Base-by-base conservation (phyloP, 2,888 invertebrate genomes). In the Spisula solida region DNA sequence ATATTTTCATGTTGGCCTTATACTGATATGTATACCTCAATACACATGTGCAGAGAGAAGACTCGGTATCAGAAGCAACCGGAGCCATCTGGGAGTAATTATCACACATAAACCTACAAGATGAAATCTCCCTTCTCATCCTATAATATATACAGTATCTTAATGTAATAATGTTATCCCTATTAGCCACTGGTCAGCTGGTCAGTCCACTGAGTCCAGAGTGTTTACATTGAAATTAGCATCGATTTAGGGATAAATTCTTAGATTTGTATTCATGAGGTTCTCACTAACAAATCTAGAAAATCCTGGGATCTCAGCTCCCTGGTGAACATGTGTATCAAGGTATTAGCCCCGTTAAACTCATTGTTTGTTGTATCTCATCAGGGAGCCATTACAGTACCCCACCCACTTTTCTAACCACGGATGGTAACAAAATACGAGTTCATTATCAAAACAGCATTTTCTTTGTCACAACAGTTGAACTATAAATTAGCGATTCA, bases 211-310 rank as follows among this genome's bases (percentile, higher is more conserved):
- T n/a, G n/a, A n/a, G n/a, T n/a, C n/a, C n/a, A n/a, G n/a, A n/a
- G 18, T 75, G 75, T 75, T 75, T 75, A 75, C 75, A 31, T 75
- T 34, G 25, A 75, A 75, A 75, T 75, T 75, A 75, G 18, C 75
- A 34, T 31, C 14, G 34, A 14, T 75, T 31, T 34, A 31, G 31
- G 16, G 31, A 18, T 31, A 31, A 66, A 66, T 66, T 10, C 10
- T 25, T 56, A n/a, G 1, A 18, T 66, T 66, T 1, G 60, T 66
- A 25, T 25, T n/a, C 25, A 66, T 66, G n/a, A 1, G 1, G 60
- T 6, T n/a, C 60, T 25, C 0, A 6, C 12, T 66, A 25, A 66
- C 25, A 66, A 25, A 8, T 66, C 60, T 66, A 25, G 25, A n/a
- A 25, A 66, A 25, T n/a, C 25, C 25, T 20, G 4, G 60, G 8